A percentile compares a stretch with the other conserved stretches of the same genome.
Evolutionary conservation across 2,797 vertebrate genomes (phyloP).

Genomic region (Apogon talboti): DNA sequence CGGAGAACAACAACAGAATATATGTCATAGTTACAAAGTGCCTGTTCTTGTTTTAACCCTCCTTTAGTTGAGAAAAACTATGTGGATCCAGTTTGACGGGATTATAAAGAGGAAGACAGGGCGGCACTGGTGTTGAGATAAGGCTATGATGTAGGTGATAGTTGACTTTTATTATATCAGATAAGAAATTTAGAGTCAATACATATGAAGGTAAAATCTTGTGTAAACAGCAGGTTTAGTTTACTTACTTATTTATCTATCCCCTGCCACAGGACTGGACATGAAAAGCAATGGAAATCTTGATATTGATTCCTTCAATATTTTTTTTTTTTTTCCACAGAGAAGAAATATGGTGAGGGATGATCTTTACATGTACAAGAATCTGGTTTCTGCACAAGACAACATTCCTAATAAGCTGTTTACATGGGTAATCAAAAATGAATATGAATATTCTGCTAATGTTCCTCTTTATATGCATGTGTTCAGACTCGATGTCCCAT

Average conservation of each 20-base stretch:
- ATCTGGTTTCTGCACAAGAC: too few species aligned
- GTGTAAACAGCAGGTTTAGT: conserved; percentile 10
- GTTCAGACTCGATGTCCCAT: too few species aligned
- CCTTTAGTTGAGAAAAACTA: background rate
- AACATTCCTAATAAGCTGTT: too few species aligned
- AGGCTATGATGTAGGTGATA: background rate
- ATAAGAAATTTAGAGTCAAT: conserved; percentile 1
- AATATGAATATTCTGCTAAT: too few species aligned
- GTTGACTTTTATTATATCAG: background rate
- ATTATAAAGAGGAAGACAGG: background rate
- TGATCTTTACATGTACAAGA: too few species aligned
- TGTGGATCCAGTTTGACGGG: background rate
- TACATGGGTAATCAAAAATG: too few species aligned
- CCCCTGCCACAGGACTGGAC: background rate
- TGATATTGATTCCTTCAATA: conserved; percentile 12
- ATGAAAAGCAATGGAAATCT: conserved; percentile 4
- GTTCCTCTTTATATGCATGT: too few species aligned
- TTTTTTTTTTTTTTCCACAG: background rate
- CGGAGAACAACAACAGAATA: background rate
- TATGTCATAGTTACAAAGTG: background rate
- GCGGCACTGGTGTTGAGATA: too few species aligned
- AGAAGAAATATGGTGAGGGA: conserved; percentile 2
- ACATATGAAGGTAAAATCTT: conserved; percentile 9
- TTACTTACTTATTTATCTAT: conserved; percentile 34
- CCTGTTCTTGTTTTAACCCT: background rate